A percentile compares a stretch with the other conserved stretches of the same genome.
phyloP scores from a whole-genome alignment of 37 sponge, comb jelly and placozoan genomes.

The Dysidea cf. avara region DNA sequence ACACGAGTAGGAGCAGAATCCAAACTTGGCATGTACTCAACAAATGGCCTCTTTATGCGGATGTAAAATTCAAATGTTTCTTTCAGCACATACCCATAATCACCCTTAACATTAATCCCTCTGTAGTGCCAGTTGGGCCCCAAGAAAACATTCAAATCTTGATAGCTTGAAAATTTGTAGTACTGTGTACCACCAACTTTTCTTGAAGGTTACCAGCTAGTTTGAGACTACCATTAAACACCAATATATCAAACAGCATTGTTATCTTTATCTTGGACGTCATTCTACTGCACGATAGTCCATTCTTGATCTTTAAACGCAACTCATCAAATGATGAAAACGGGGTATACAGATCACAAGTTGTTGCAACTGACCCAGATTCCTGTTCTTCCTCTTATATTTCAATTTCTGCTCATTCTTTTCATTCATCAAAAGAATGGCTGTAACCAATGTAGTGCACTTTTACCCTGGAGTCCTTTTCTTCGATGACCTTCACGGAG shows the following conservation, averaged over 20 bases:
- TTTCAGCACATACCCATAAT: conserved; percentile 8
- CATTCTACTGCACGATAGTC: background rate
- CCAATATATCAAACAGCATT: conserved; percentile 7
- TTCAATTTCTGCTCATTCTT: background rate
- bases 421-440: background rate
- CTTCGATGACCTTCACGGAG: background rate
- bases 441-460: conserved; percentile 5
- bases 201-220: background rate
- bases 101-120: conserved; percentile 8
- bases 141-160: background rate
- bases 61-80: conserved; percentile 15
- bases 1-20: too few species aligned
- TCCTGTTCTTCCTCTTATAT: too few species aligned
- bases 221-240: conserved; percentile 9
- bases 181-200: background rate
- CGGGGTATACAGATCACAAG: too few species aligned
- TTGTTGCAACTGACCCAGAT: too few species aligned
- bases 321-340: too few species aligned
- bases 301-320: background rate
- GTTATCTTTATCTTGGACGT: background rate
- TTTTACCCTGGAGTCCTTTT: background rate
- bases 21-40: conserved; percentile 7
- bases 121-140: too few species aligned
- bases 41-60: background rate
- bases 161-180: background rate